Evolutionary conservation across 2,797 vertebrate species (phyloP), one percentile per base, ranked within the genome.

Genomic region (Neosalanx taihuensis): DNA sequence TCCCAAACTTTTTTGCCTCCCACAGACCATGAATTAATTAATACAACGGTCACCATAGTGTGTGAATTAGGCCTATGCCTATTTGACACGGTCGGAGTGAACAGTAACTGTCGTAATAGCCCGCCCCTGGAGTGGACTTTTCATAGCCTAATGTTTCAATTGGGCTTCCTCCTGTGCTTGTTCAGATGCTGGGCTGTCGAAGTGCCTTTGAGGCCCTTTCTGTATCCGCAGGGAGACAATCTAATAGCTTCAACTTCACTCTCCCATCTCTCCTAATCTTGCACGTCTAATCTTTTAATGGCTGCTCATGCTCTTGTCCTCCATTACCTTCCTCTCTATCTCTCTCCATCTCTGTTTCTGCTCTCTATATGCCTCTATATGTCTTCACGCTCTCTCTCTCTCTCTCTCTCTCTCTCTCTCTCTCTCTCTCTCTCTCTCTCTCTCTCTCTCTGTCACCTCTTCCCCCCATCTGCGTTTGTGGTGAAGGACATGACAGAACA

Each of bases 71-170:
- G 29, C 18, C 29, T 35, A 7, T 56, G 51, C 6, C 4, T 56
- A 18, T 18, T 18, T 17, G 78, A 76, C 76, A 62, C 46, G 73
- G 37, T 84, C 79, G 76, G 72, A 33, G 33, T 67, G 64, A 3
- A 31, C 5, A 29, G 15, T 33, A 62, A 62, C 81, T 76, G 76
- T 79, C 31, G 41, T 58, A 20, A 49, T 66, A 76, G 72, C 72
- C 75, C 73, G 53, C 61, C 75, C 75, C 66, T 23, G 59, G 18
- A 70, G 79, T 75, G 56, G 60, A 62, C 51, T 71, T 84, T 86
- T 85, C 79, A 81, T 79, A 66, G 74, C 73, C 71, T 72, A 68
- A 1, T 72, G 53, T 82, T 84, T 78, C 83, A 64, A 84, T 83
- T 67, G 29, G 72, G 72, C 29, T 15, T 73, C 72, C 66, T 69